Percentiles rank a stretch among this genome's conserved stretches.
Conservation (phyloP, 2,113 vertebrate species). For the Bubalus kerabau region DNA sequence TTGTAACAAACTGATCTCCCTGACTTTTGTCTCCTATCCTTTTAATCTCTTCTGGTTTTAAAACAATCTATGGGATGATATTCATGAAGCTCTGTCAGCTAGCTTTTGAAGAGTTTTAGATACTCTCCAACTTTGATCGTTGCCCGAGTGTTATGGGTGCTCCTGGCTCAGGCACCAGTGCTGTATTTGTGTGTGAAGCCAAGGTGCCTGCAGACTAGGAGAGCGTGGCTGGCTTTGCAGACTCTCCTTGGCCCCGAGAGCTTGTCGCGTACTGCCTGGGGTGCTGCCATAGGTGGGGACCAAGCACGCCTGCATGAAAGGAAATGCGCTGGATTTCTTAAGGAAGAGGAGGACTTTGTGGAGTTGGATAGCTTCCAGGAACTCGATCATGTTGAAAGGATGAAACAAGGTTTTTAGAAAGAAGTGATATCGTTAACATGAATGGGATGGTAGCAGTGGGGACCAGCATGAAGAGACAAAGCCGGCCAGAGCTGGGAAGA, state of each 20-base stretch:
- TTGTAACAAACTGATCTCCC: background rate
- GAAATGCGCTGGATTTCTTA: background rate
- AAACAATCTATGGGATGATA: background rate
- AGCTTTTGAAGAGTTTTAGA: background rate
- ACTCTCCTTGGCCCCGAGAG: background rate
- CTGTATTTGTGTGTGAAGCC: background rate
- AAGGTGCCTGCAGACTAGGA: background rate
- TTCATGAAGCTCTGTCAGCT: background rate
- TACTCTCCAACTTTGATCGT: background rate
- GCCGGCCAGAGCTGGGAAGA: background rate
- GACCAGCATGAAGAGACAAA: background rate
- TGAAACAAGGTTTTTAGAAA: background rate
- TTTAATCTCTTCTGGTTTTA: background rate
- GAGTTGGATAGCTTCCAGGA: background rate
- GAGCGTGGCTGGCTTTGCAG: background rate
- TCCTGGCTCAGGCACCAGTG: background rate
- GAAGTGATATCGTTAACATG: background rate
- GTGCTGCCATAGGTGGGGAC: background rate
- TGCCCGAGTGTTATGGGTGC: fast-evolving
- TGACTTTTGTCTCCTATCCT: background rate
- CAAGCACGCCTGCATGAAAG: background rate
- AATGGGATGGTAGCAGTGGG: background rate
- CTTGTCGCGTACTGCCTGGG: background rate
- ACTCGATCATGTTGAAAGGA: background rate
- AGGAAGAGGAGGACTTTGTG: background rate